Evolutionary conservation across 1,140 invertebrate species (phyloP).

Genomic region (Belonocnema kinseyi): DNA sequence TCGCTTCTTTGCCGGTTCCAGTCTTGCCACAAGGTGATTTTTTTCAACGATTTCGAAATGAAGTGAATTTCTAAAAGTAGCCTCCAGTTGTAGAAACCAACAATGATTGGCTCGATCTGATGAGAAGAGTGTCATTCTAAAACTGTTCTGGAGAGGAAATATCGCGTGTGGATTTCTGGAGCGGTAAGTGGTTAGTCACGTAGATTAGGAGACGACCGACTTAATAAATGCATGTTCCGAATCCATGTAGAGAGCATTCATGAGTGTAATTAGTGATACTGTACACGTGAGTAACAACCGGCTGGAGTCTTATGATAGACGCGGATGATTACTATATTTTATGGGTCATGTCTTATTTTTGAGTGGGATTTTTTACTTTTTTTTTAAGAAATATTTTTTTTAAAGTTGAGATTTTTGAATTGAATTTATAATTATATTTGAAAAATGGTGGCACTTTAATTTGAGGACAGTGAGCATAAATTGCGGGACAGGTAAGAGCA

Average conservation of each 20-base stretch:
- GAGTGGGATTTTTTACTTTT: too few relatives aligned
- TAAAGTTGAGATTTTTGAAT: too few relatives aligned
- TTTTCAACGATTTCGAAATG: not conserved
- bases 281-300: not conserved
- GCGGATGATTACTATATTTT: not conserved
- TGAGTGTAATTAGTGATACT: conserved; percentile 7
- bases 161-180: conserved; percentile 7
- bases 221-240: not conserved
- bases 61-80: conserved; percentile 17
- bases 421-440: too few relatives aligned
- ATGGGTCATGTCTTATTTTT: not conserved
- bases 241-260: conserved; percentile 20
- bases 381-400: too few relatives aligned
- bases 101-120: not conserved
- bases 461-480: not conserved
- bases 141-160: not conserved
- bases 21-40: conserved; percentile 34
- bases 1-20: conserved; percentile 29
- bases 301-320: not conserved
- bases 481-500: not conserved
- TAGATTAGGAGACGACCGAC: not conserved
- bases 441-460: not conserved
- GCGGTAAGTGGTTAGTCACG: not conserved
- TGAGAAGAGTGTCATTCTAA: not conserved
- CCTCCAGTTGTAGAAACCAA: not conserved